Conservation (phyloP, 2,113 vertebrate genomes). For the Corythornis vintsioides region DNA sequence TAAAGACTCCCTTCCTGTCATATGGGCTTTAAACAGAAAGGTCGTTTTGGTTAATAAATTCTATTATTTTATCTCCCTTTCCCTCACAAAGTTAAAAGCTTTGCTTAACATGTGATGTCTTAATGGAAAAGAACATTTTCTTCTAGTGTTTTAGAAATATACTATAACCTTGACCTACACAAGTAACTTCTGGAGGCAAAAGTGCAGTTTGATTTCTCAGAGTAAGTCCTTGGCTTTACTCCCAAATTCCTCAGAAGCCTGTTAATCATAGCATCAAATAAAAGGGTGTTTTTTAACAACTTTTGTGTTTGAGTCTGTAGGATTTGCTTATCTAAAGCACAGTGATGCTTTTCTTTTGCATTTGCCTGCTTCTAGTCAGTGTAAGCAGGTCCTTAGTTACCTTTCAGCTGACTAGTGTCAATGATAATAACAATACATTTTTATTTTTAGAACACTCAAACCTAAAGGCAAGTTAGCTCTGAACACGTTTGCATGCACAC, state of each 20-base stretch:
- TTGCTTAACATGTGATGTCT: neutral
- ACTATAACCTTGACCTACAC: neutral
- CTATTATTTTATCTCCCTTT: neutral
- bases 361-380: neutral
- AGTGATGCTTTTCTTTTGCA: neutral
- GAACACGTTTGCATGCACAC: conserved; percentile 13
- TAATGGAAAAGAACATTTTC: neutral
- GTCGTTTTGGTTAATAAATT: neutral
- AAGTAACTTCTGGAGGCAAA: neutral
- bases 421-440: conserved; percentile 46
- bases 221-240: neutral
- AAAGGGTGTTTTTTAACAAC: conserved; percentile 43
- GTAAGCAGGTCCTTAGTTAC: conserved; percentile 31
- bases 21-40: conserved; percentile 1
- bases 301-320: neutral
- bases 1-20: neutral
- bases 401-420: conserved; percentile 49
- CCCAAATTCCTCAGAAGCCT: conserved; percentile 13
- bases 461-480: conserved; percentile 54
- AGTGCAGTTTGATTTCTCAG: neutral
- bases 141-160: neutral
- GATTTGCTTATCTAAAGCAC: conserved; percentile 1
- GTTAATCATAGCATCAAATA: neutral
- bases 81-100: neutral
- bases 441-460: conserved; percentile 53